Conservation (phyloP, 2,113 vertebrate species). For the Hepsetus odoe region DNA sequence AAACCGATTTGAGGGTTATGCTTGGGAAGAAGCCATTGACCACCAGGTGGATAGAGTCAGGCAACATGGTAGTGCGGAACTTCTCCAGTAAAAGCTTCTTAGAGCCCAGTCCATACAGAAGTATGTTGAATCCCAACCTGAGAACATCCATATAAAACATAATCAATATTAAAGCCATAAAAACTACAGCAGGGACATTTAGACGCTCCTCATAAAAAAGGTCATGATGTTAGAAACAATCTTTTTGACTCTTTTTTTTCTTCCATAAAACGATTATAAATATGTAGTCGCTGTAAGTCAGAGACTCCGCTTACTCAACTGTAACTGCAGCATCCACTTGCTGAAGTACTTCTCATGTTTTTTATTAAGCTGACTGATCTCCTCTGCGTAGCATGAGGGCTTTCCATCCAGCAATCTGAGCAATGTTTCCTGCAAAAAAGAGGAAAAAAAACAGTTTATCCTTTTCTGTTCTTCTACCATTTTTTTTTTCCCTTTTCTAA, state of each 20-base stretch:
- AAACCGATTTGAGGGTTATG: slow-evolving; percentile 91
- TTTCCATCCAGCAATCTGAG: slow-evolving; percentile 79
- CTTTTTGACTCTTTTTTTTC: too few relatives aligned
- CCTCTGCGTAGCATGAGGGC: slow-evolving; percentile 79
- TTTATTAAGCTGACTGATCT: slow-evolving; percentile 82
- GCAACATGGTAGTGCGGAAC: slow-evolving; percentile 83
- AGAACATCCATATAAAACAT: not conserved
- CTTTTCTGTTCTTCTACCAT: too few relatives aligned
- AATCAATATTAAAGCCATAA: too few relatives aligned
- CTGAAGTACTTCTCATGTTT: slow-evolving; percentile 84
- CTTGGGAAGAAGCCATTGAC: slow-evolving; percentile 97
- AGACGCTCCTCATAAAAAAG: too few relatives aligned
- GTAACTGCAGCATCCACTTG: slow-evolving; percentile 96
- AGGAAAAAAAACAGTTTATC: too few relatives aligned
- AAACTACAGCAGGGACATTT: too few relatives aligned
- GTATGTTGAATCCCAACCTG: slow-evolving; percentile 91
- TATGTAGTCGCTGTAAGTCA: too few relatives aligned
- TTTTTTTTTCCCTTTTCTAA: not conserved
- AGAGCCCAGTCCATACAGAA: slow-evolving; percentile 94
- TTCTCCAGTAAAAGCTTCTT: slow-evolving; percentile 90
- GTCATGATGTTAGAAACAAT: too few relatives aligned
- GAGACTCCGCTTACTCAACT: too few relatives aligned
- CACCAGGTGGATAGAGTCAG: slow-evolving; percentile 85
- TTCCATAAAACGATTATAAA: too few relatives aligned
- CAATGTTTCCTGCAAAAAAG: slow-evolving; percentile 80